These are phyloP conservation scores for Orchestes rusci DNA, from an alignment of 2,888 invertebrate species.

Conservation along the genomic window DNA sequence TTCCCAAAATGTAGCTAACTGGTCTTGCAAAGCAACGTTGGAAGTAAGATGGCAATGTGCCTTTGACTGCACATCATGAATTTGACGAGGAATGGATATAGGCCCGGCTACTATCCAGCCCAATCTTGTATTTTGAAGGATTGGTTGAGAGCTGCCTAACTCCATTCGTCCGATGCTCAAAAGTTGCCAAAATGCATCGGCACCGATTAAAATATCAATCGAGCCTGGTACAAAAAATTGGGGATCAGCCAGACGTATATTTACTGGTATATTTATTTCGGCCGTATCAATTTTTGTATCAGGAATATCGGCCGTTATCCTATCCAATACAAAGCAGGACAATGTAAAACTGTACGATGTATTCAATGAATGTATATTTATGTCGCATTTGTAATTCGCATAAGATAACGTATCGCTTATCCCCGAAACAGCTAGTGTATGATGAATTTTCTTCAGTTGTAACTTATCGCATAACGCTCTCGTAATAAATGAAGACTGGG, in stretches of 20 bases:
- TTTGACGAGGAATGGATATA: background rate
- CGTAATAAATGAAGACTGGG: conserved; percentile 19
- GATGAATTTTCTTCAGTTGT: conserved; percentile 8
- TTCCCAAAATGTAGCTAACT: conserved; percentile 17
- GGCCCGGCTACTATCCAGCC: conserved; percentile 16
- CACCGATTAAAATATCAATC: conserved; percentile 19
- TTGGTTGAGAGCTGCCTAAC: conserved; percentile 6
- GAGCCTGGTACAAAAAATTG: conserved; percentile 9
- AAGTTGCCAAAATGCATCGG: conserved; percentile 15
- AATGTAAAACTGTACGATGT: conserved; percentile 7
- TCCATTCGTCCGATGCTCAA: conserved; percentile 2
- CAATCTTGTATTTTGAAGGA: conserved; percentile 13
- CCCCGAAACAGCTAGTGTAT: conserved; percentile 12
- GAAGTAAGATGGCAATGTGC: conserved; percentile 11
- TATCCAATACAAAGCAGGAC: conserved; percentile 18
- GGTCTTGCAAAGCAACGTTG: conserved; percentile 5
- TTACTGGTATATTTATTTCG: conserved; percentile 9
- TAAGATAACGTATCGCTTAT: conserved; percentile 11
- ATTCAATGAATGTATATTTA: conserved; percentile 10
- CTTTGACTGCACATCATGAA: background rate
- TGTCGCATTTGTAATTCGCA: conserved; percentile 11
- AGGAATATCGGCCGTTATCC: conserved; percentile 13
- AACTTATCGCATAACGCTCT: conserved; percentile 13
- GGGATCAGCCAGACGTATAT: conserved; percentile 15
- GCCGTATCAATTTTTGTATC: conserved; percentile 6